These are phyloP conservation scores for Muscicapa adusta DNA, from an alignment of 2,113 vertebrate genomes.

Conservation along the genomic window DNA sequence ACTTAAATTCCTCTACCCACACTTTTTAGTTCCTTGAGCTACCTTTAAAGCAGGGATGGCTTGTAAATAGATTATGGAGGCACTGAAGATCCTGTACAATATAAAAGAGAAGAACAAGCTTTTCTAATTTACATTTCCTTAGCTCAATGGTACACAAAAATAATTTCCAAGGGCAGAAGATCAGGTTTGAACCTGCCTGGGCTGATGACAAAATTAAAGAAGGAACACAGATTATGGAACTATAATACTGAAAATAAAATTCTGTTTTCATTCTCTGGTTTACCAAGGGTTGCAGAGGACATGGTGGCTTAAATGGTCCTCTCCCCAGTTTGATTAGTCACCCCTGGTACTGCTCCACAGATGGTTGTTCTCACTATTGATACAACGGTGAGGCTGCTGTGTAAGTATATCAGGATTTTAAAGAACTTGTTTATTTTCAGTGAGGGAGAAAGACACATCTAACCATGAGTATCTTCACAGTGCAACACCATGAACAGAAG, in stretches of 20 bases:
- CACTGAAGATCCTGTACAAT: background rate
- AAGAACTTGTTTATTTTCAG: fast-evolving
- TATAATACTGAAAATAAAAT: background rate
- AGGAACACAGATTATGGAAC: fast-evolving
- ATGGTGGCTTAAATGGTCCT: fast-evolving
- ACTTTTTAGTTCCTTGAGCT: background rate
- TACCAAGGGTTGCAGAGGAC: background rate
- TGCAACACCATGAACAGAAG: fast-evolving
- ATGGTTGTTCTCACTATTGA: background rate
- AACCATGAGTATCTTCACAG: background rate
- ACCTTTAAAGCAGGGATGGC: background rate
- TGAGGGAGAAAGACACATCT: background rate
- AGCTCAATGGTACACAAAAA: background rate
- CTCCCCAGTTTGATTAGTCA: background rate
- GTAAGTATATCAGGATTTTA: background rate
- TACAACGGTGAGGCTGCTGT: background rate
- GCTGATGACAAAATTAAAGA: background rate
- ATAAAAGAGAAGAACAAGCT: background rate
- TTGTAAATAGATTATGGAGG: background rate
- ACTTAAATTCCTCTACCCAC: background rate
- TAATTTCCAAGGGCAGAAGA: background rate
- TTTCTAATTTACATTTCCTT: background rate
- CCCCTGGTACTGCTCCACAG: background rate
- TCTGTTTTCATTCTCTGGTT: background rate
- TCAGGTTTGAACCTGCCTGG: fast-evolving